A percentile compares a stretch with the other conserved stretches of the same genome.
These are phyloP conservation scores for Nomia melanderi DNA, from an alignment of 1,140 invertebrate genomes.

Conservation along the genomic window DNA sequence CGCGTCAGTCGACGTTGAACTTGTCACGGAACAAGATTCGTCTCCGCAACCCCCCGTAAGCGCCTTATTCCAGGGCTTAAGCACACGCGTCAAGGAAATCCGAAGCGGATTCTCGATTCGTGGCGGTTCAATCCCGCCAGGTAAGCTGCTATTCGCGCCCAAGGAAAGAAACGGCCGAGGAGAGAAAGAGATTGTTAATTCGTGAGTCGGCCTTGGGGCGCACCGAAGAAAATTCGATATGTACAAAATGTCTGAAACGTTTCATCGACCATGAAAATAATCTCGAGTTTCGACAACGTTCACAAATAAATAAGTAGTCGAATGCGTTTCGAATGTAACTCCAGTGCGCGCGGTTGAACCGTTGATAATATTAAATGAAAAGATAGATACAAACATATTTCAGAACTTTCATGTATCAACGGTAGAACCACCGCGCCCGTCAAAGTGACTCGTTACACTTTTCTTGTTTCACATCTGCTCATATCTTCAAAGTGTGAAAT, in stretches of 20 bases:
- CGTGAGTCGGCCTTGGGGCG: not conserved
- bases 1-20: not conserved
- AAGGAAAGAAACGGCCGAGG: not conserved
- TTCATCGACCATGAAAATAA: not conserved
- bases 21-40: constrained; percentile 1
- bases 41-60: not conserved
- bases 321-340: not conserved
- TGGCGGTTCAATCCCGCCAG: not conserved
- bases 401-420: too few species aligned
- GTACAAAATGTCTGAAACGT: not conserved
- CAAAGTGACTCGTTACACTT: too few species aligned
- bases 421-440: too few species aligned
- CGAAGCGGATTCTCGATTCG: constrained; percentile 11
- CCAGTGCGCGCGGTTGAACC: too few species aligned
- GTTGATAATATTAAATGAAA: too few species aligned
- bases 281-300: not conserved
- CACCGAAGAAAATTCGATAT: not conserved
- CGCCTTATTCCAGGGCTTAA: constrained; percentile 39
- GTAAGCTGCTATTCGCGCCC: constrained; percentile 2
- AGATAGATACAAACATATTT: too few species aligned
- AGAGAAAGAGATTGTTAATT: constrained; percentile 8
- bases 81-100: constrained; percentile 21
- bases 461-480: too few species aligned
- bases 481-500: too few species aligned
- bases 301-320: too few species aligned